Percentiles rank a stretch among this genome's conserved stretches.
These are phyloP conservation scores for Papilio demoleus DNA, from an alignment of 2,888 invertebrate species.

Conservation along the genomic window DNA sequence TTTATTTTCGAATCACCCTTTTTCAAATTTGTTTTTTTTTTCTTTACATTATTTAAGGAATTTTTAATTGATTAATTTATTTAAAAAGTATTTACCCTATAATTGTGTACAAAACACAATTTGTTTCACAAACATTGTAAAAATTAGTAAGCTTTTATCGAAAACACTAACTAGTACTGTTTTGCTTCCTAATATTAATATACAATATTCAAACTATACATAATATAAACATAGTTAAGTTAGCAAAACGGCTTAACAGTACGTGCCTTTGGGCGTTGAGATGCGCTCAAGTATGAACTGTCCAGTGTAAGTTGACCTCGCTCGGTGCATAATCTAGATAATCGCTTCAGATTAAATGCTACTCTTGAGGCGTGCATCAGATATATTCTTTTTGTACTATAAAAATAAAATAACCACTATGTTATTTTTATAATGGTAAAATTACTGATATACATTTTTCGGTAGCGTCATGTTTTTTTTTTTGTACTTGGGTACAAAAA, in stretches of 20 bases:
- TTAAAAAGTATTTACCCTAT: too few species aligned
- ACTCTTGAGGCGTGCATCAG: not conserved
- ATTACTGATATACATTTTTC: too few species aligned
- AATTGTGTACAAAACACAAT: too few species aligned
- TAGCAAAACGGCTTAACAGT: conserved; percentile 15
- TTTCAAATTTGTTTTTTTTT: too few species aligned
- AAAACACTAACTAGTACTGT: not conserved
- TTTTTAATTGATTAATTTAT: too few species aligned
- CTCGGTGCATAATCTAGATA: conserved; percentile 20
- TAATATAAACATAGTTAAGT: conserved; percentile 15
- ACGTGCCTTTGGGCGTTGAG: conserved; percentile 16
- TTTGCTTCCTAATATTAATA: not conserved
- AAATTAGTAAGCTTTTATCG: not conserved
- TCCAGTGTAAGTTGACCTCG: conserved; percentile 4
- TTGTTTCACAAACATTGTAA: too few species aligned
- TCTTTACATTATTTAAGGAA: too few species aligned
- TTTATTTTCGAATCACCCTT: too few species aligned
- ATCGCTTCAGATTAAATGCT: conserved; percentile 13
- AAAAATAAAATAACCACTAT: not conserved
- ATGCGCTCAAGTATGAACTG: conserved; percentile 7
- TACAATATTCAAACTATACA: not conserved
- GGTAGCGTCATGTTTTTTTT: too few species aligned
- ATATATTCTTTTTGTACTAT: not conserved
- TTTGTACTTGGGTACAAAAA: too few species aligned
- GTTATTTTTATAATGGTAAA: too few species aligned